phyloP scores from a whole-genome alignment of 2,888 invertebrate species.

The Nycteola revayana region DNA sequence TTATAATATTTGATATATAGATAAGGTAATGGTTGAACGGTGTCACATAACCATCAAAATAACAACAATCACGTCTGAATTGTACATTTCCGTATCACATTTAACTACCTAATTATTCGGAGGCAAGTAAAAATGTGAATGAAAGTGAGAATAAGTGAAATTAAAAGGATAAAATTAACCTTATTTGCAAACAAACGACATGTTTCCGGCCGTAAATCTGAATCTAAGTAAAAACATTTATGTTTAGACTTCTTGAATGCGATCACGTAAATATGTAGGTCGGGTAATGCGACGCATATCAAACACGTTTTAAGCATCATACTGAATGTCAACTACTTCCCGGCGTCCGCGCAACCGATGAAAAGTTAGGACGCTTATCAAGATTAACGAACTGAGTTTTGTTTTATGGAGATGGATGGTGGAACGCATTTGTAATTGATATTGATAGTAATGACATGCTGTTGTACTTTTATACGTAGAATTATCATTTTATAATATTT shows the following conservation, averaged over 20 bases:
- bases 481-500: no score
- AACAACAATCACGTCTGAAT: no score
- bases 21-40: no score
- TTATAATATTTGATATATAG: no score
- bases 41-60: no score
- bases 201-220: conserved; percentile 29
- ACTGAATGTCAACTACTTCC: conserved; percentile 27
- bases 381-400: conserved; percentile 13
- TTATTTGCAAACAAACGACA: conserved; percentile 24
- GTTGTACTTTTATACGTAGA: no score
- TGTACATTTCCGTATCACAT: no score
- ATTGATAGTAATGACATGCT: no score
- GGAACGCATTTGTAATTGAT: conserved; percentile 8
- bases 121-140: conserved; percentile 13
- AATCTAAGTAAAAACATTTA: conserved; percentile 25
- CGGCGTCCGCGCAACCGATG: conserved; percentile 14
- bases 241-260: conserved; percentile 19
- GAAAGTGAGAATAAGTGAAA: conserved; percentile 27
- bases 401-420: conserved; percentile 14
- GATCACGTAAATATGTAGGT: conserved; percentile 32
- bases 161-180: conserved; percentile 27
- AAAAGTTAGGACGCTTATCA: conserved; percentile 20
- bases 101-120: no score
- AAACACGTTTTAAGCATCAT: conserved; percentile 17
- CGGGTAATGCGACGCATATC: conserved; percentile 20